A percentile compares a stretch with the other conserved stretches of the same genome.
These are phyloP conservation scores for Emys orbicularis DNA, from an alignment of 2,797 vertebrate species.

Conservation along the genomic window DNA sequence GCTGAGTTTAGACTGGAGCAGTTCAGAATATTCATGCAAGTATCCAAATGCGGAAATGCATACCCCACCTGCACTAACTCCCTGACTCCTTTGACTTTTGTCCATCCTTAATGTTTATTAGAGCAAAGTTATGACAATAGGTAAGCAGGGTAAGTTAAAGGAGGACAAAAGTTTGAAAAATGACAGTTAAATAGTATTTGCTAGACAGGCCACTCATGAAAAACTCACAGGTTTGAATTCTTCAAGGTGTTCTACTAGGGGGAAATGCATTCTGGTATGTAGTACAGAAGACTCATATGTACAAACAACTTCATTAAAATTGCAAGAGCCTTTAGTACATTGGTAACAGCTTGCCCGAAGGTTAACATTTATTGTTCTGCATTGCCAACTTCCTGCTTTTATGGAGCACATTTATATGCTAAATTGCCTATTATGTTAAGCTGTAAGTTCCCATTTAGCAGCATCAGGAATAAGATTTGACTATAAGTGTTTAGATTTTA, in stretches of 20 bases:
- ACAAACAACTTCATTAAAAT: slow-evolving; percentile 83
- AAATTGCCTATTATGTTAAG: slow-evolving; percentile 85
- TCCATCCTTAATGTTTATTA: background rate
- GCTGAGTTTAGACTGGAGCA: background rate
- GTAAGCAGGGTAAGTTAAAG: background rate
- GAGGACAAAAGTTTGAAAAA: background rate
- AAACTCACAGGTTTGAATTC: background rate
- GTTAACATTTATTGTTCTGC: slow-evolving; percentile 83
- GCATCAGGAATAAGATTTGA: slow-evolving; percentile 82
- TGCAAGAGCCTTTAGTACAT: slow-evolving; percentile 78
- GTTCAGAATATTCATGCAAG: background rate
- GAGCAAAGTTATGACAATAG: background rate
- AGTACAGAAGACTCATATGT: slow-evolving; percentile 61
- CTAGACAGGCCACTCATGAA: background rate
- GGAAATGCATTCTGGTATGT: slow-evolving; percentile 45
- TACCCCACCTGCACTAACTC: background rate
- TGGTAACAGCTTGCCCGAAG: slow-evolving; percentile 83
- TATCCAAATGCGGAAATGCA: background rate
- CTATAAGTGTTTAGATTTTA: slow-evolving; percentile 82
- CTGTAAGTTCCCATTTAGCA: slow-evolving; percentile 80
- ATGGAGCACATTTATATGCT: slow-evolving; percentile 84
- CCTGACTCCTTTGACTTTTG: background rate
- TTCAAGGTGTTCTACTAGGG: slow-evolving; percentile 23
- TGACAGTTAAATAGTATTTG: background rate
- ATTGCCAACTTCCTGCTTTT: slow-evolving; percentile 81